These are phyloP conservation scores for Forbesichthys papilliferus DNA, from an alignment of 2,113 vertebrate genomes.

Conservation along the genomic window DNA sequence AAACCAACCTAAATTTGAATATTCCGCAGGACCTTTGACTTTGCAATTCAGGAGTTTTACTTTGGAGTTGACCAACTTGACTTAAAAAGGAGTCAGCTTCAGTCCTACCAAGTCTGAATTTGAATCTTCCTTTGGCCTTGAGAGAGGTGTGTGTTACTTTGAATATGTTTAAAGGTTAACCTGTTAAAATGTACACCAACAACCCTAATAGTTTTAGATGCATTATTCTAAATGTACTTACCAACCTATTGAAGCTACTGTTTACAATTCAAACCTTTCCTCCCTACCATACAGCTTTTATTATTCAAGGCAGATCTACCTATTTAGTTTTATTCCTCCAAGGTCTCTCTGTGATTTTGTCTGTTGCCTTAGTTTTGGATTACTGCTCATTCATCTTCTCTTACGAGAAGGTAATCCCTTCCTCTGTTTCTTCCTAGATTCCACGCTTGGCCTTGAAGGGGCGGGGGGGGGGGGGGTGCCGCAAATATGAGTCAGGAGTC, in stretches of 20 bases:
- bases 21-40: conserved; percentile 9
- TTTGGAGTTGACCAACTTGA: neutral
- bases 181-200: neutral
- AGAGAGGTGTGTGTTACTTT: neutral
- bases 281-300: too few relatives aligned
- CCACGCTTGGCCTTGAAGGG: conserved; percentile 59
- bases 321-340: conserved; percentile 2
- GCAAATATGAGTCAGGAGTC: conserved; percentile 75
- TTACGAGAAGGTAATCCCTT: conserved; percentile 22
- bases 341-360: neutral
- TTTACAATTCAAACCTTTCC: too few relatives aligned
- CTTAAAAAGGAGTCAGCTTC: neutral
- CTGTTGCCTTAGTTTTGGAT: conserved; percentile 18
- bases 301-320: neutral
- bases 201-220: neutral
- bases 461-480: conserved; percentile 63
- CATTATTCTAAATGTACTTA: too few relatives aligned
- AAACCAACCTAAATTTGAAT: neutral
- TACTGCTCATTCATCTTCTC: conserved; percentile 14
- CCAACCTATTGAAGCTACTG: too few relatives aligned
- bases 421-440: conserved; percentile 57
- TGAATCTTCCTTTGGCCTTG: neutral
- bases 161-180: conserved; percentile 1
- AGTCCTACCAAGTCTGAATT: too few relatives aligned
- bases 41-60: conserved; percentile 8